Evolutionary conservation across 2,888 invertebrate genomes (phyloP), one percentile per base, ranked within the genome.

Genomic region (Zaprionus obscuricornis): DNA sequence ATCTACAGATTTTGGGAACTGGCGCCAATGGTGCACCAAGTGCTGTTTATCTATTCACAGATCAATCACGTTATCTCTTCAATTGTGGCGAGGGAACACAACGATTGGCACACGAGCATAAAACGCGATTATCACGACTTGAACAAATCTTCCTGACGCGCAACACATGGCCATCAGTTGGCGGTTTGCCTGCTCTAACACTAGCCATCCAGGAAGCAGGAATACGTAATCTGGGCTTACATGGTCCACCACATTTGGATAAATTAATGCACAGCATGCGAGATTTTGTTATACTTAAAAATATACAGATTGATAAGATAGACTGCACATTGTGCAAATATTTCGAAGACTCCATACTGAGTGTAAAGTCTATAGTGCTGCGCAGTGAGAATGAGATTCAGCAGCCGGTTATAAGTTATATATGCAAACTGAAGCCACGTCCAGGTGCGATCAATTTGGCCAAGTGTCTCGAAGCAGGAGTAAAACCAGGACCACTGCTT

Each of bases 31-130:
- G 96, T 46, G 92, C 94, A 1, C 94, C 96, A 0, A 92, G 93
- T 55, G 92, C 94, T 2, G 91, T 97, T 0, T 96, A 96, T 87
- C 91, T 97, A 3, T 95, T 95, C 74, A 95, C 96, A 0, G 96
- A 97, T 88, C 95, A 95, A 72, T 92, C 93, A 22, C 93, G 95
- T 93, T 98, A 98, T 88, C 88, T 98, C 2, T 98, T 98, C 88
- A 98, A 98, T 89, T 98, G 98, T 88, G 97, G 98, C 0, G 98
- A 98, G 91, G 96, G 97, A 31, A 95, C 95, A 0, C 98, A 98
- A 88, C 92, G 98, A 5, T 89, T 97, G 17, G 94, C 96, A 0
- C 94, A 95, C 85, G 97, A 98, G 87, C 95, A 97, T 88, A 96
- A 94, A 90, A 94, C 95, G 77, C 97, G 95, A 86, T 87, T 97